Base-by-base conservation (phyloP, 2,797 vertebrate species). In the Nannoperca obscura region DNA sequence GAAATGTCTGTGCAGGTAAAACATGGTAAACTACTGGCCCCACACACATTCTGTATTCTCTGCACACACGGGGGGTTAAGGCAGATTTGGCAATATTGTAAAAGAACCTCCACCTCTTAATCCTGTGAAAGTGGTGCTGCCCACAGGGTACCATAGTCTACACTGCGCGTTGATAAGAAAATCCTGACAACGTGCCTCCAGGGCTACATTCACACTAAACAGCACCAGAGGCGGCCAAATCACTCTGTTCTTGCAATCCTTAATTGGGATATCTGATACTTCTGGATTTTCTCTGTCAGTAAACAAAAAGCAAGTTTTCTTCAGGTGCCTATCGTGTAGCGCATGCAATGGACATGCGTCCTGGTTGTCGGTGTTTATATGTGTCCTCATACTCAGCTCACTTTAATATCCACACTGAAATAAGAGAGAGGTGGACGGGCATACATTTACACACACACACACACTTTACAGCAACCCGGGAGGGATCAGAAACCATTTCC, bases 231-330 rank as follows among this genome's bases (percentile, higher is more conserved):
- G 87, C 72, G 32, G 46, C 58, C 60, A 38, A 70, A 83, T 88
- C 72, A 64, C 64, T 64, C 63, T 58, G 57, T 69, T 80, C 34
- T 76, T 38, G 19, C 58, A 65, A 77, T 68, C 72, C 47, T 71
- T 88, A 89, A 86, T 89, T 89, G 78, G 81, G 68, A 74, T 74
- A 79, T 88, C 61, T 79, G 71, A 87, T 71, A 74, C 13, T 2
- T 78, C 44, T 44, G 44, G 63, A 60, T 62, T 50, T 63, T 76
- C 47, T 53, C 32, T 30, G 44, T 74, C 19, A 3, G 55, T 71
- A 73, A 86, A 83, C 74, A 67, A 74, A 77, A 66, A 65, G 52
- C 24, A 38, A 20, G 49, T 77, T 74, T 80, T 24, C 30, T 73
- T 62, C 9, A 38, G 66, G 38, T 64, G 52, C 34, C 6, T 67